Evolutionary conservation across 2,888 invertebrate genomes (phyloP).

Genomic region (Troides aeacus): DNA sequence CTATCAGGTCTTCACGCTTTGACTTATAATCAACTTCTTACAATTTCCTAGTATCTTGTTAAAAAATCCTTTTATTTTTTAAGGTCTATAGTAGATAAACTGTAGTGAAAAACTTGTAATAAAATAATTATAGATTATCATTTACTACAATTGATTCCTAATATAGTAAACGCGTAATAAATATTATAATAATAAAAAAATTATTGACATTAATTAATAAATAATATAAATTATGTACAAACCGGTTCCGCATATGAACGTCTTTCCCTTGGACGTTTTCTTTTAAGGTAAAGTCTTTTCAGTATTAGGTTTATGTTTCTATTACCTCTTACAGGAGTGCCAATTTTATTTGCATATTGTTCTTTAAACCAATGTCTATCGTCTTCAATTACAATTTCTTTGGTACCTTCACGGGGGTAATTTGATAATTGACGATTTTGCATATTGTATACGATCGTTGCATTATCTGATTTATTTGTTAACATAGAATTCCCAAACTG

Average conservation of each 20-base stretch:
- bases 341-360: conserved; percentile 34
- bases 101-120: no score
- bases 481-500: not conserved
- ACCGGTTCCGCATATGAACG: conserved; percentile 21
- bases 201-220: not conserved
- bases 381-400: not conserved
- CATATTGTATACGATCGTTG: not conserved
- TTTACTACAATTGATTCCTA: no score
- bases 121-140: no score
- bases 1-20: no score
- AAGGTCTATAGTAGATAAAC: no score
- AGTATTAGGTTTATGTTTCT: conserved; percentile 18
- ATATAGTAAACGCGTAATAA: no score
- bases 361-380: conserved; percentile 34
- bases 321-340: conserved; percentile 22
- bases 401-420: conserved; percentile 1
- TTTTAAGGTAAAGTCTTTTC: conserved; percentile 14
- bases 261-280: conserved; percentile 21
- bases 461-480: not conserved
- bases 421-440: not conserved
- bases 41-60: no score
- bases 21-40: no score
- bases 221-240: not conserved
- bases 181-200: no score
- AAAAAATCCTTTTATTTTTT: no score